Percentiles rank a stretch among this genome's conserved stretches.
These are phyloP conservation scores for Papilio demoleus DNA, from an alignment of 2,888 invertebrate species.

Conservation along the genomic window DNA sequence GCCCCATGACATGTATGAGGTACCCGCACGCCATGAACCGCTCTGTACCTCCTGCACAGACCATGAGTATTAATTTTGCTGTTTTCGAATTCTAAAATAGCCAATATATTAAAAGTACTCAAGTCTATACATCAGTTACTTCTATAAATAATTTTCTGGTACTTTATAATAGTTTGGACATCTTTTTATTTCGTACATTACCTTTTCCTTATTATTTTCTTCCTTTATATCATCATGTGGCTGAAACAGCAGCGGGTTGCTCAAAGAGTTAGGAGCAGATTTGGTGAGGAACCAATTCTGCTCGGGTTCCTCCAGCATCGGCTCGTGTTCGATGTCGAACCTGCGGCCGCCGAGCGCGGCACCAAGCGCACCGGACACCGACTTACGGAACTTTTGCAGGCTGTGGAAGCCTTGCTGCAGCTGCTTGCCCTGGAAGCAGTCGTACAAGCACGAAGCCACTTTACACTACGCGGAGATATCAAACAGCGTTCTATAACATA, in stretches of 20 bases:
- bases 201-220: constrained; percentile 70
- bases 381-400: constrained; percentile 87
- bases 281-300: constrained; percentile 92
- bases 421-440: constrained; percentile 81
- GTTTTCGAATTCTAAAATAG: no score
- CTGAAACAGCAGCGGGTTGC: constrained; percentile 81
- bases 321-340: constrained; percentile 79
- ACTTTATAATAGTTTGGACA: background rate
- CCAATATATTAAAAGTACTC: no score
- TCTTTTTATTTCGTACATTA: constrained; percentile 46
- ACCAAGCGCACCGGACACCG: constrained; percentile 85
- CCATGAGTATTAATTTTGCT: background rate
- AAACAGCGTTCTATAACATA: constrained; percentile 45
- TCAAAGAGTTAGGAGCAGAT: constrained; percentile 90
- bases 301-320: constrained; percentile 77
- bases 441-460: constrained; percentile 81
- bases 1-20: constrained; percentile 85
- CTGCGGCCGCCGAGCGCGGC: constrained; percentile 79
- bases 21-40: constrained; percentile 61
- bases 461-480: constrained; percentile 74
- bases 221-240: constrained; percentile 72
- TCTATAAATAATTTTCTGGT: background rate
- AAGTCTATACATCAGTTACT: no score
- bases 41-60: constrained; percentile 59
- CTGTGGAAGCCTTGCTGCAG: constrained; percentile 85